A percentile compares a stretch with the other conserved stretches of the same genome.
Conservation (phyloP, 2,113 vertebrate genomes). For the Hippoglossus stenolepis region DNA sequence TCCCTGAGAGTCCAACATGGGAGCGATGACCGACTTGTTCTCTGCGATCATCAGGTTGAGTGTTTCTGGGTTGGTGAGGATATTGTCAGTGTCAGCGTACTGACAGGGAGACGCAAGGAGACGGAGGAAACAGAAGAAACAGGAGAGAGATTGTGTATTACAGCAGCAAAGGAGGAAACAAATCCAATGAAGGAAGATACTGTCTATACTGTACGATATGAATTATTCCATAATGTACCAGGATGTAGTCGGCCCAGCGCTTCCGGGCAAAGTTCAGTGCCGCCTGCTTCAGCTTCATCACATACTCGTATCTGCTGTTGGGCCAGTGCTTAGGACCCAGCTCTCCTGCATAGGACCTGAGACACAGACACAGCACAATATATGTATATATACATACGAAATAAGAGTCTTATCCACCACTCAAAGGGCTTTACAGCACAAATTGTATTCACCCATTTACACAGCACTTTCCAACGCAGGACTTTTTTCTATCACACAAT, state of each 20-base stretch:
- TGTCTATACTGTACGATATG: too few species aligned
- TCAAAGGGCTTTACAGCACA: too few species aligned
- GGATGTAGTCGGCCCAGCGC: constrained; percentile 90
- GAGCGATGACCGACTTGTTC: constrained; percentile 91
- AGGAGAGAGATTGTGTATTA: background rate
- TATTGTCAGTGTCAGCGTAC: constrained; percentile 93
- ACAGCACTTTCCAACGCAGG: too few species aligned
- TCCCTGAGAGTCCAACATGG: constrained; percentile 95
- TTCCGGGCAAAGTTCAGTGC: constrained; percentile 89
- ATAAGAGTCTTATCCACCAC: too few species aligned
- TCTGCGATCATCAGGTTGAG: constrained; percentile 87
- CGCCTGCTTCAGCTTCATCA: constrained; percentile 96
- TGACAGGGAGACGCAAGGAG: constrained; percentile 59
- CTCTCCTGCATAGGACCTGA: constrained; percentile 91
- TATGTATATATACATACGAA: too few species aligned
- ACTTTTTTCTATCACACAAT: too few species aligned
- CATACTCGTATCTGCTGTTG: constrained; percentile 88
- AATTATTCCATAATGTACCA: constrained; percentile 82
- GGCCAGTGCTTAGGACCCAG: constrained; percentile 95
- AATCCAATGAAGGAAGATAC: too few species aligned
- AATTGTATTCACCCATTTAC: too few species aligned
- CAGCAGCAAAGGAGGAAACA: too few species aligned
- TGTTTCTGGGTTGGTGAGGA: constrained; percentile 92
- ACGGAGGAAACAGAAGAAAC: background rate
- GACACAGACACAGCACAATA: constrained; percentile 24